phyloP scores from a whole-genome alignment of 1,140 invertebrate genomes.

The Coenobita brevimanus region DNA sequence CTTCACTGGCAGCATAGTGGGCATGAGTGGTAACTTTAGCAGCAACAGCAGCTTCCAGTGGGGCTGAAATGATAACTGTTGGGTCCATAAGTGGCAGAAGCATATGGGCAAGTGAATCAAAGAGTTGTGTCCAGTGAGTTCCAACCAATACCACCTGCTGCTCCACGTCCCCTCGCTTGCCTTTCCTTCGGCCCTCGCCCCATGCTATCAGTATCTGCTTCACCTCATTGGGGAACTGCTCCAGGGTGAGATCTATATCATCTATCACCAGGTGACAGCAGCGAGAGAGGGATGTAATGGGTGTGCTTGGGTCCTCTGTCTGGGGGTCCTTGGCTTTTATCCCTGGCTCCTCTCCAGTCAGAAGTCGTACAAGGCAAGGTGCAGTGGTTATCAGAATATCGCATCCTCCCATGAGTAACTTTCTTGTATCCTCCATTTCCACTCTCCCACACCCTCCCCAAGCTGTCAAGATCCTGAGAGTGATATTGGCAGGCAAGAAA shows the following conservation, averaged over 20 bases:
- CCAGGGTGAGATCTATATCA: constrained; percentile 38
- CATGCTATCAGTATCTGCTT: constrained; percentile 40
- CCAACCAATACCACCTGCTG: constrained; percentile 30
- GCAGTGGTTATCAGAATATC: constrained; percentile 52
- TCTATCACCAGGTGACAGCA: constrained; percentile 53
- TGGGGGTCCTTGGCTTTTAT: background rate
- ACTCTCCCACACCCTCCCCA: constrained; percentile 47
- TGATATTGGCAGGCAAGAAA: constrained; percentile 4
- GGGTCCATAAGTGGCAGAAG: constrained; percentile 23
- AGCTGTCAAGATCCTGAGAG: constrained; percentile 38
- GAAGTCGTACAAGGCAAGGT: constrained; percentile 35
- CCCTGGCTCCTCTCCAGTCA: background rate
- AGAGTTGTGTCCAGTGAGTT: constrained; percentile 36
- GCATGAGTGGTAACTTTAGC: background rate
- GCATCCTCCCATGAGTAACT: constrained; percentile 23
- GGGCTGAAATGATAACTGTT: constrained; percentile 32
- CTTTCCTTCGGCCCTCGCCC: constrained; percentile 29
- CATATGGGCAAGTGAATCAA: constrained; percentile 16
- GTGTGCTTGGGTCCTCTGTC: background rate
- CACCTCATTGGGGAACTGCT: constrained; percentile 19
- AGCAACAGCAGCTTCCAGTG: constrained; percentile 34
- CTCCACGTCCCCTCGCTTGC: background rate
- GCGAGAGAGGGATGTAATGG: constrained; percentile 19
- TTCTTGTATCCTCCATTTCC: constrained; percentile 23
- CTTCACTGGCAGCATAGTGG: background rate